phyloP scores from a whole-genome alignment of 1,140 invertebrate genomes.

The Tigriopus japonicus region DNA sequence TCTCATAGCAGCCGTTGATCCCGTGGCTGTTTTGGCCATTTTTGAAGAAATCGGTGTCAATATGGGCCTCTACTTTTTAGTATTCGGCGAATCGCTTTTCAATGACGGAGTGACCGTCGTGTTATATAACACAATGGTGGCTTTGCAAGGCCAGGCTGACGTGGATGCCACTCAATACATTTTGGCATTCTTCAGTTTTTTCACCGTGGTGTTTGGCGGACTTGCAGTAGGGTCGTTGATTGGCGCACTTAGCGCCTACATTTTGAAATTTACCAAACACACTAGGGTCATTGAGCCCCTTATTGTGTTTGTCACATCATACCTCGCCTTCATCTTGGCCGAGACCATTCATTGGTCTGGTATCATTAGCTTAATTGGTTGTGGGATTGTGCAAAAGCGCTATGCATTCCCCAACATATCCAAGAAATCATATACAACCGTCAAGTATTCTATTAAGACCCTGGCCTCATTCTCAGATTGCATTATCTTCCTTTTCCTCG shows the following conservation, averaged over 20 bases:
- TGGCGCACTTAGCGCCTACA: background rate
- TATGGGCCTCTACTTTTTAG: constrained; percentile 42
- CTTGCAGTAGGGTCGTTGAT: constrained; percentile 32
- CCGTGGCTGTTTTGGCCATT: constrained; percentile 28
- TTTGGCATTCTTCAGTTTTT: constrained; percentile 33
- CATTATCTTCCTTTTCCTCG: constrained; percentile 43
- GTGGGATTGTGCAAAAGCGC: constrained; percentile 5
- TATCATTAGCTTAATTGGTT: constrained; percentile 26
- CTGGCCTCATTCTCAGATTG: constrained; percentile 32
- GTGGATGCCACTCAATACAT: constrained; percentile 27
- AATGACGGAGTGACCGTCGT: constrained; percentile 40
- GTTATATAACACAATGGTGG: constrained; percentile 32
- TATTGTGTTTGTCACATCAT: constrained; percentile 36
- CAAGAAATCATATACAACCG: constrained; percentile 36
- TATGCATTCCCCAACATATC: constrained; percentile 8
- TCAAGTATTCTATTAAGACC: constrained; percentile 44
- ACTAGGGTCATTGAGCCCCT: constrained; percentile 33
- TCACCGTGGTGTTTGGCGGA: constrained; percentile 36
- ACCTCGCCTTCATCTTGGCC: constrained; percentile 36
- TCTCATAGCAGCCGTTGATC: constrained; percentile 24
- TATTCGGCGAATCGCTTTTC: constrained; percentile 42
- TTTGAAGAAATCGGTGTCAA: constrained; percentile 48
- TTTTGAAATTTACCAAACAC: constrained; percentile 1
- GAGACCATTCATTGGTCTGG: constrained; percentile 43
- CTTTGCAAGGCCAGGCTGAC: constrained; percentile 24